A percentile compares a stretch with the other conserved stretches of the same genome.
Conservation (phyloP, 2,888 invertebrate genomes). For the Chrysomela aeneicollis region DNA sequence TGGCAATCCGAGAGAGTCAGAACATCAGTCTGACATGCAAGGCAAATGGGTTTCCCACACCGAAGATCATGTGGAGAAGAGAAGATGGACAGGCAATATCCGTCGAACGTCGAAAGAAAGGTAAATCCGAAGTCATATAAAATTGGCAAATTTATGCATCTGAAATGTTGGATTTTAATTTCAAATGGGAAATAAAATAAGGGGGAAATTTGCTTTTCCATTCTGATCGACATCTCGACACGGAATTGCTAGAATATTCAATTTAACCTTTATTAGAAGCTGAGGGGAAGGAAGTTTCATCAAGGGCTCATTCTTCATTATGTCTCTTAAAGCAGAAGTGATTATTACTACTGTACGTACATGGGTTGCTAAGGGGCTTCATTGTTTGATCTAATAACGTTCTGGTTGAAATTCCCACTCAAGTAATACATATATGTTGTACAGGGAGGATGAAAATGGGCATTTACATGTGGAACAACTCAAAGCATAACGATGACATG, state of each 20-base stretch:
- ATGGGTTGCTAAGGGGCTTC: not conserved
- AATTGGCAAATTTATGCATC: not conserved
- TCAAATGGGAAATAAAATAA: not conserved
- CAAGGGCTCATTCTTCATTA: not conserved
- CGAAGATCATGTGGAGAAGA: constrained; percentile 92
- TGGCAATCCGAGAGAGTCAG: constrained; percentile 92
- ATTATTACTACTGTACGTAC: not conserved
- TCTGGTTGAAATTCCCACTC: not conserved
- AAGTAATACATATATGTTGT: not conserved
- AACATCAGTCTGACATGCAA: constrained; percentile 92
- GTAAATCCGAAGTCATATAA: constrained; percentile 61
- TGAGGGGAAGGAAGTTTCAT: not conserved
- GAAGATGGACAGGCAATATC: constrained; percentile 90
- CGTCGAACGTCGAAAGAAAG: constrained; percentile 86
- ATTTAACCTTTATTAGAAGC: constrained; percentile 5
- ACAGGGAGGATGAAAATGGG: too few relatives aligned
- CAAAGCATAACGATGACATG: too few relatives aligned
- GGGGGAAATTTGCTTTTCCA: constrained; percentile 1
- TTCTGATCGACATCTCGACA: not conserved
- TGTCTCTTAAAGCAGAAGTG: not conserved
- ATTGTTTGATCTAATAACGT: constrained; percentile 2
- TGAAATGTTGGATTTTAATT: constrained; percentile 7
- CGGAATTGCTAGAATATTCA: not conserved
- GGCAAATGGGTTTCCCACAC: constrained; percentile 89
- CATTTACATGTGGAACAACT: too few relatives aligned